Conservation (phyloP, 2,113 vertebrate genomes). For the Noctilio leporinus region DNA sequence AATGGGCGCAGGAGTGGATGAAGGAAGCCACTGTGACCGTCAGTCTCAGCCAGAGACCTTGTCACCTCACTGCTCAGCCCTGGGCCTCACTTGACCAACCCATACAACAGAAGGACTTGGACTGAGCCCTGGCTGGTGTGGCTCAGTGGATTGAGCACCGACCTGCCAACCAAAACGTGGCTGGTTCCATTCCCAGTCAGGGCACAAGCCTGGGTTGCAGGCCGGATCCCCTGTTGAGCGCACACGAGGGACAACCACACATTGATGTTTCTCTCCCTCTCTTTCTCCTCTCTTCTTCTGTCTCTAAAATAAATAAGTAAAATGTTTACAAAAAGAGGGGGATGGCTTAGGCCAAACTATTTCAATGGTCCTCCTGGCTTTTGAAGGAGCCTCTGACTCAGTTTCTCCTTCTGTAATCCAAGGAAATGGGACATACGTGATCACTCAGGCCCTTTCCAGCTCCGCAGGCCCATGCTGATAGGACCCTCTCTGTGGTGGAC, state of each 20-base stretch:
- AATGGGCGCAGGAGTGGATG: rapidly evolving
- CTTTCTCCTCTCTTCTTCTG: too few species aligned
- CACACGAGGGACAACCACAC: too few species aligned
- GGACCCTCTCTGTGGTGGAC: background rate
- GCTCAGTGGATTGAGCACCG: too few species aligned
- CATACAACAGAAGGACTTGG: background rate
- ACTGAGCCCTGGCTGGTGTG: too few species aligned
- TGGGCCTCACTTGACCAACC: background rate
- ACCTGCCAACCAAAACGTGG: too few species aligned
- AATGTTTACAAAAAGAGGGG: too few species aligned
- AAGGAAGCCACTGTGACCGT: background rate
- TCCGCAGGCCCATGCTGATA: background rate
- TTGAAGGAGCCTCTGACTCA: background rate
- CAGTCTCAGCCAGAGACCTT: background rate
- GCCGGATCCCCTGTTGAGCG: too few species aligned
- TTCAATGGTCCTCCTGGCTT: background rate
- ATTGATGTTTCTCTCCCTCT: too few species aligned
- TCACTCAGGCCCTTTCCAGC: background rate
- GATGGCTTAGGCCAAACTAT: too few species aligned
- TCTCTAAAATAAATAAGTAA: too few species aligned
- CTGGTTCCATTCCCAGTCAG: too few species aligned
- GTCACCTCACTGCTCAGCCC: rapidly evolving
- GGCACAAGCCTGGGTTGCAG: too few species aligned
- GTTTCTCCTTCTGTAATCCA: background rate
- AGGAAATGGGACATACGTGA: background rate